Conservation (phyloP, 1,140 invertebrate genomes). For the Aphidius gifuensis region DNA sequence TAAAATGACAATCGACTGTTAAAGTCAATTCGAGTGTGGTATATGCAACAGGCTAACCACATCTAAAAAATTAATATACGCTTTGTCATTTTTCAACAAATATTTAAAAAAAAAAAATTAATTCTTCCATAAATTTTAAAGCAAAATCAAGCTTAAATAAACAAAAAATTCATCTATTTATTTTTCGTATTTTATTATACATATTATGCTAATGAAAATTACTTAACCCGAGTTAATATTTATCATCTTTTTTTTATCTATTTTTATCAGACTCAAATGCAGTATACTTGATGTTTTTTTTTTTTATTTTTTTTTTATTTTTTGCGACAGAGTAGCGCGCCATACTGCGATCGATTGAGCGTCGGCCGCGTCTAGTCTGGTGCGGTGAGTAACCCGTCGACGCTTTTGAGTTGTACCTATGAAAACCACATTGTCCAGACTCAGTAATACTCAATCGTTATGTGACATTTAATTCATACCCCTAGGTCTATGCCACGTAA, state of each 20-base stretch:
- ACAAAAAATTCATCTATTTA: no score
- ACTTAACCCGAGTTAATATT: neutral
- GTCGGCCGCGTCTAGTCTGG: conserved; percentile 33
- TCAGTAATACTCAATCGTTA: conserved; percentile 4
- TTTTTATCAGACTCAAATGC: neutral
- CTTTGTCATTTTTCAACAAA: no score
- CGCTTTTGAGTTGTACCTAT: conserved; percentile 21
- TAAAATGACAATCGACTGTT: no score
- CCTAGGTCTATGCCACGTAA: neutral
- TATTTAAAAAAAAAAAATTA: no score
- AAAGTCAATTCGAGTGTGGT: no score
- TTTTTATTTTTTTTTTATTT: conserved; percentile 17
- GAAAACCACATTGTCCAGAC: conserved; percentile 1
- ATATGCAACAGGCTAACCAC: no score
- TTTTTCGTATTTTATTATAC: no score
- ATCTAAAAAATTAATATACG: no score
- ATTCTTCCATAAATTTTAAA: no score
- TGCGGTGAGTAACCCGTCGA: conserved; percentile 49
- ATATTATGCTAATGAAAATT: neutral
- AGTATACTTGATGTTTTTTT: neutral
- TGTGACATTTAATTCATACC: neutral
- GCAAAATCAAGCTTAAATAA: no score
- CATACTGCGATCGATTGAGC: conserved; percentile 49
- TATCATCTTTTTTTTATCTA: neutral
- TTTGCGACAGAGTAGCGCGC: conserved; percentile 32